These are phyloP conservation scores for Channa maculata DNA, from an alignment of 2,113 vertebrate species.

Conservation along the genomic window DNA sequence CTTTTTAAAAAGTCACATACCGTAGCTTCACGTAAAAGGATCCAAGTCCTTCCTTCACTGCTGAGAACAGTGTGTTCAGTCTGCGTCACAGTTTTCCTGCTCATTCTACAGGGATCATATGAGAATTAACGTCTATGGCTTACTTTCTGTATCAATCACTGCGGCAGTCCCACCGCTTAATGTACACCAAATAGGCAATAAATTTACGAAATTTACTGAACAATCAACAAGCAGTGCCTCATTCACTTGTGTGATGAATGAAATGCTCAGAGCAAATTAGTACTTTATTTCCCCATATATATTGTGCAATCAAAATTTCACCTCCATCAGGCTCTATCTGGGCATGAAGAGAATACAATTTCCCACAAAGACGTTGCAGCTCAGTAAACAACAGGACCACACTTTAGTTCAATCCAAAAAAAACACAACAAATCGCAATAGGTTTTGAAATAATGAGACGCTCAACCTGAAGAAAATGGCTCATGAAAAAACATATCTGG, in stretches of 20 bases:
- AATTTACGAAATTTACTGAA: slow-evolving; percentile 43
- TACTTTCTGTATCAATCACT: slow-evolving; percentile 7
- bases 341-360: slow-evolving; percentile 65
- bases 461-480: slow-evolving; percentile 67
- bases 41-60: background rate
- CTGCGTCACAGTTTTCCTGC: background rate
- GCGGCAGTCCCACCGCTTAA: slow-evolving; percentile 2
- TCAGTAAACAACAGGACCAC: slow-evolving; percentile 62
- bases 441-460: slow-evolving; percentile 65
- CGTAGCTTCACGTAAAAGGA: too few species aligned
- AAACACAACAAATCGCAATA: slow-evolving; percentile 48
- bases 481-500: slow-evolving; percentile 74
- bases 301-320: slow-evolving; percentile 60
- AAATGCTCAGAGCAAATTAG: slow-evolving; percentile 62
- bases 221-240: slow-evolving; percentile 28
- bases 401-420: slow-evolving; percentile 51
- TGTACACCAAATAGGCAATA: slow-evolving; percentile 36
- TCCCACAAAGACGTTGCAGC: slow-evolving; percentile 44
- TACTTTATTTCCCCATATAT: slow-evolving; percentile 55
- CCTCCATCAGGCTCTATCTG: slow-evolving; percentile 52
- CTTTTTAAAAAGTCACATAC: too few species aligned
- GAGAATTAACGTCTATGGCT: background rate
- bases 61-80: background rate
- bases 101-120: background rate
- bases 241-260: slow-evolving; percentile 49